A percentile compares a stretch with the other conserved stretches of the same genome.
Conservation (phyloP, 2,797 vertebrate genomes). For the Tokudaia muenninki region DNA sequence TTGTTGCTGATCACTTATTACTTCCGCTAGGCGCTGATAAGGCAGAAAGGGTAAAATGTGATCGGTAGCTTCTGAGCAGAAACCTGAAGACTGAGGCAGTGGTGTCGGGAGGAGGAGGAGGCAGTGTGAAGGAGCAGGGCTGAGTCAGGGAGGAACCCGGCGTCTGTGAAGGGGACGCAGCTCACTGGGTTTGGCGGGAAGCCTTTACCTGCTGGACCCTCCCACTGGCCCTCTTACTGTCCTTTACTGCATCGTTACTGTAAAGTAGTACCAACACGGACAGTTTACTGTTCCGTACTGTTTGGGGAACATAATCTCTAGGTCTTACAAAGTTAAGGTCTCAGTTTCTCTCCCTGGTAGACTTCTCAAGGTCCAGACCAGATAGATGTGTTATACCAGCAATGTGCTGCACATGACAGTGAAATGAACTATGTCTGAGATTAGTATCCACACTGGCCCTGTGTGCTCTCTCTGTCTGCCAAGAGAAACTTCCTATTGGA, state of each 20-base stretch:
- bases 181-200: no score
- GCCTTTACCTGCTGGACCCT: background rate
- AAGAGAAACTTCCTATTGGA: background rate
- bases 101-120: background rate
- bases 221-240: background rate
- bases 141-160: background rate
- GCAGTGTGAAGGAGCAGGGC: no score
- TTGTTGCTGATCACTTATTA: background rate
- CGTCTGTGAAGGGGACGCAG: no score
- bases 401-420: background rate
- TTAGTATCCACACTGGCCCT: background rate
- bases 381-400: background rate
- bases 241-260: background rate
- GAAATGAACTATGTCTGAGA: background rate
- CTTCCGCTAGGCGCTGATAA: background rate
- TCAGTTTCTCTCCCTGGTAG: background rate
- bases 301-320: background rate
- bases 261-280: constrained; percentile 34
- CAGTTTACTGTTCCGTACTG: background rate
- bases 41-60: background rate
- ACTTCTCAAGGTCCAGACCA: constrained; percentile 4
- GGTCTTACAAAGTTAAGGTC: background rate
- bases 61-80: background rate
- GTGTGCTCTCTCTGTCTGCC: background rate
- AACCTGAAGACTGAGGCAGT: background rate